Evolutionary conservation across 1,140 invertebrate species (phyloP), one percentile per base, ranked within the genome.

Genomic region (Acyrthosiphon pisum): DNA sequence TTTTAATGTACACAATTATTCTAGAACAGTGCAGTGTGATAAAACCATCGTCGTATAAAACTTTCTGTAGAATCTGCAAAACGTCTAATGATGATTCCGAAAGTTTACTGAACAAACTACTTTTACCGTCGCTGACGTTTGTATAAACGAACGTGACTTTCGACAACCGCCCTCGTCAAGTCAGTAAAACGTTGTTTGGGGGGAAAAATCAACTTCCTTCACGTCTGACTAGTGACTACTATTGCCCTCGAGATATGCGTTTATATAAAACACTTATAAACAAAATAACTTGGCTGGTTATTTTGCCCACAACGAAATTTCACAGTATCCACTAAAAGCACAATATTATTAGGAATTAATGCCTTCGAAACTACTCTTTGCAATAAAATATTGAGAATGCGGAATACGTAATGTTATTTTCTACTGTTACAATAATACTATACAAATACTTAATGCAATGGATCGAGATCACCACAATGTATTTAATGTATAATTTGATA

Each of bases 61-160:
- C 56, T 91, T 91, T n/a, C 90, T 30, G 60, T 23, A 44, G 68
- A 46, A 81, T 91, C 56, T 26, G 60, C 89, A 91, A 76, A 91
- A 91, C 41, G 90, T 91, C 41, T 91, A 76, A 91, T 91, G 90
- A 91, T 35, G 53, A 91, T 76, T 76, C 41, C 60, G 26, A 91
- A 91, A 91, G 90, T 91, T 91, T 91, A 76, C 90, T 37, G 56
- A 68, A 18, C 26, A 46, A 46, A 76, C 90, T 56, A 90, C 41
- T 56, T 60, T 68, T 68, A 22, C 41, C 89, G 37, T 68, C 53
- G 9, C 35, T 68, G 53, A 41, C 56, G 56, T 90, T 50, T 35
- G 86, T 90, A 44, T 90, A 41, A 68, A 60, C 37, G 53, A 68
- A 44, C 89, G 56, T 68, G 35, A 68, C 50, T 26, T 60, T 68